These are phyloP conservation scores for Stenoptilia bipunctidactyla DNA, from an alignment of 2,888 invertebrate genomes.

Conservation along the genomic window DNA sequence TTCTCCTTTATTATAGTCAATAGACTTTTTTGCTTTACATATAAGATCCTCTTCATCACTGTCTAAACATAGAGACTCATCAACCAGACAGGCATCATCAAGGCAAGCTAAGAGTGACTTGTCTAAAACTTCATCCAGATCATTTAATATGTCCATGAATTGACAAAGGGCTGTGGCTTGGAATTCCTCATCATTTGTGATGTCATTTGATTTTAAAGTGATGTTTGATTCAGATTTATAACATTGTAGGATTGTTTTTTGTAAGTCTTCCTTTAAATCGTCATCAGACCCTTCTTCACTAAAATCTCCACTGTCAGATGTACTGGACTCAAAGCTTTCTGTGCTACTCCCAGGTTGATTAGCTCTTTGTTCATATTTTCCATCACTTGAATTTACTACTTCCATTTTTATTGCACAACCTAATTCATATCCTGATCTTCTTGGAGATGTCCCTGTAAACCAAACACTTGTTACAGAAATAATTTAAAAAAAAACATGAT, in stretches of 20 bases:
- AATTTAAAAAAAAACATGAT: conserved; percentile 2
- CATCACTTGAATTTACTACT: conserved; percentile 48
- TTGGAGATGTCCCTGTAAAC: conserved; percentile 51
- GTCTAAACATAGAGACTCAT: conserved; percentile 39
- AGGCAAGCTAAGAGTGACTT: conserved; percentile 59
- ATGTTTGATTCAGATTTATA: conserved; percentile 59
- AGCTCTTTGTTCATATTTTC: conserved; percentile 48
- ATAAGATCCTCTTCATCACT: conserved; percentile 62
- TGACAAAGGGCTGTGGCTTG: conserved; percentile 61
- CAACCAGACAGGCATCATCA: conserved; percentile 50
- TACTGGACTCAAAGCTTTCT: conserved; percentile 48
- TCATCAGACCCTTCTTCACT: conserved; percentile 52
- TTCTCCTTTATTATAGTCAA: conserved; percentile 24
- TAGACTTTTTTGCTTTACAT: conserved; percentile 33
- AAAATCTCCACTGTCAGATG: conserved; percentile 33
- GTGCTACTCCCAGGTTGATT: conserved; percentile 42
- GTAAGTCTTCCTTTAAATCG: conserved; percentile 52
- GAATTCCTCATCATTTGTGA: conserved; percentile 59
- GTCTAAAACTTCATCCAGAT: conserved; percentile 72
- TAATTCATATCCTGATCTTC: conserved; percentile 53
- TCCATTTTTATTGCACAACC: conserved; percentile 64
- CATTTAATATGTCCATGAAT: conserved; percentile 69
- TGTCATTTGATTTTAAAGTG: conserved; percentile 51
- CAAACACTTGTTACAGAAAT: conserved; percentile 12
- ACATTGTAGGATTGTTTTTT: conserved; percentile 57